Evolutionary conservation across 2,113 vertebrate genomes (phyloP), one percentile per base, ranked within the genome.

Genomic region (Notothenia rossii): DNA sequence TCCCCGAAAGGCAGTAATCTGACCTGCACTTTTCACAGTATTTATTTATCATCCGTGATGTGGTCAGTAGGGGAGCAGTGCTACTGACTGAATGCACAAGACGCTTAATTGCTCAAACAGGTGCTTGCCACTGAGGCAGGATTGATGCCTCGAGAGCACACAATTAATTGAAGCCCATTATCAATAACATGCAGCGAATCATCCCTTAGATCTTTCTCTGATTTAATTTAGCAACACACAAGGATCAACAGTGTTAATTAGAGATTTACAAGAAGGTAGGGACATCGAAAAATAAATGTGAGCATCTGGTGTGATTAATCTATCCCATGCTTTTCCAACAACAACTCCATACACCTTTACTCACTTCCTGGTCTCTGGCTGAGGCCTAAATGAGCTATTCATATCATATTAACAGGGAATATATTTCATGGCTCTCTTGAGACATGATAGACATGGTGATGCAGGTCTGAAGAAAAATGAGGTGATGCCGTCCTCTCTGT

Each of bases 191-290:
- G 55, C 74, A 75, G 59, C 58, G 81, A 89, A 89, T 88, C 70
- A 79, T 90, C 91, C 83, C 79, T 88, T 60, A 72, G 87, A 91
- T 92, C 85, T 83, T 70, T 49, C 66, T 51, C 73, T 81, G 87
- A 93, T 92, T 92, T 86, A 90, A 94, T 93, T 93, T 88, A 73
- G 87, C 59, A 79, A 83, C 90, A 77, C 86, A 81, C 74, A 79
- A 89, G 84, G 89, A 93, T 91, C 90, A 88, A 78, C 86, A 51
- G 71, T 90, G 91, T 93, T 94, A 93, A 93, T 91, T 91, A 91
- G 77, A 79, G 82, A 87, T 90, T 93, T 88, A 83, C 89, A 86
- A 79, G 84, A 86, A 91, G 81, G 88, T 79, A 68, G 80, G 77
- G 89, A 77, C 88, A 85, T 91, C 87, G 75, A 79, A 83, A 40